These are phyloP conservation scores for Galago senegalensis DNA, from an alignment of 2,797 vertebrate species.

Conservation along the genomic window DNA sequence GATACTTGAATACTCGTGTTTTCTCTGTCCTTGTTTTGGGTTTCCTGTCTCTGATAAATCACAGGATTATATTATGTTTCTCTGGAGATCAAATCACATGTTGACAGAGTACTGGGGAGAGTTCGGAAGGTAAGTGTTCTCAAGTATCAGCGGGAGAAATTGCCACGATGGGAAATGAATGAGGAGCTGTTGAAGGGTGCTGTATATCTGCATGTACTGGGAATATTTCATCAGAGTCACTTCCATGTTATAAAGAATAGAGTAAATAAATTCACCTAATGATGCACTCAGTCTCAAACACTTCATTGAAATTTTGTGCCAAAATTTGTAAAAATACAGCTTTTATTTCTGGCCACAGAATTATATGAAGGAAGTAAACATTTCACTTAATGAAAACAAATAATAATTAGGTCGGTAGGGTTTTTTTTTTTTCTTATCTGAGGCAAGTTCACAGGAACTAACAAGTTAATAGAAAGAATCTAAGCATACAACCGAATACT, in stretches of 20 bases:
- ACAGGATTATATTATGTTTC: neutral
- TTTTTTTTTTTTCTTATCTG: neutral
- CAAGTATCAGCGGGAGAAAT: neutral
- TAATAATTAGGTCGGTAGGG: neutral
- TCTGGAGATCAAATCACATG: neutral
- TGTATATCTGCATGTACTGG: neutral
- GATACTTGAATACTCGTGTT: neutral
- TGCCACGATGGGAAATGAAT: neutral
- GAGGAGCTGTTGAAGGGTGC: neutral
- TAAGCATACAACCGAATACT: neutral
- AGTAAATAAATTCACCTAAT: neutral
- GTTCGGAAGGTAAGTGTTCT: neutral
- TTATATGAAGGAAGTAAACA: neutral
- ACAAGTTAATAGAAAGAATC: neutral
- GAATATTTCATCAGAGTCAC: neutral
- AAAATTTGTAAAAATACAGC: neutral
- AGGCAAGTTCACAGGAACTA: neutral
- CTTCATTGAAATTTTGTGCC: neutral
- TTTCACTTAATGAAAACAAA: neutral
- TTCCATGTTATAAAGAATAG: neutral
- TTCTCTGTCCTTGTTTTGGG: neutral
- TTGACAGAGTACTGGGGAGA: neutral
- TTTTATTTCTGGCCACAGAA: constrained; percentile 7
- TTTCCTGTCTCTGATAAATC: neutral
- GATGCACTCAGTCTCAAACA: neutral